These are phyloP conservation scores for Ephydatia muelleri DNA, from an alignment of 37 sponge, comb jelly and placozoan genomes.

Conservation along the genomic window DNA sequence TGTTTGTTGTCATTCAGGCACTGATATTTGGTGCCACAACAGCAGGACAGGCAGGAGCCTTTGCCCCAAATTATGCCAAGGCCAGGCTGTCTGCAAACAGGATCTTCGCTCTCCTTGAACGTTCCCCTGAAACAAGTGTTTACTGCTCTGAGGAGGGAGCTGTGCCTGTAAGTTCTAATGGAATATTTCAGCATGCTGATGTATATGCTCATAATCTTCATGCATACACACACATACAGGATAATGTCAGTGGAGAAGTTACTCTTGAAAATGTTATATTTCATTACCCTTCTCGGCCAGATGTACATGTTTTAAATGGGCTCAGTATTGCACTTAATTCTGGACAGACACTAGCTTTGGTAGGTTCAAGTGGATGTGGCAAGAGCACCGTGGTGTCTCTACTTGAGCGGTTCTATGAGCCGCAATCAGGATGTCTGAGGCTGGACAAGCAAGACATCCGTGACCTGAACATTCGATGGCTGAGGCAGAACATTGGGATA, in stretches of 20 bases:
- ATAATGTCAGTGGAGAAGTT: constrained; percentile 47
- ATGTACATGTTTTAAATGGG: constrained; percentile 52
- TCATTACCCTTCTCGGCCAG: constrained; percentile 74
- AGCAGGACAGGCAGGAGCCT: constrained; percentile 39
- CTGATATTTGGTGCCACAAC: constrained; percentile 41
- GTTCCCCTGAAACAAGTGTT: constrained; percentile 65
- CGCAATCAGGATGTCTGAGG: constrained; percentile 6
- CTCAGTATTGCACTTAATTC: constrained; percentile 51
- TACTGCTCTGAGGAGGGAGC: constrained; percentile 62
- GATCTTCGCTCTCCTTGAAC: constrained; percentile 31
- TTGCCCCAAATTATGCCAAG: constrained; percentile 52
- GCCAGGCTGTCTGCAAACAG: constrained; percentile 43
- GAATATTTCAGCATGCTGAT: background rate
- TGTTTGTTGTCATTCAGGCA: constrained; percentile 48
- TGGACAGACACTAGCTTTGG: constrained; percentile 91
- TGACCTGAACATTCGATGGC: constrained; percentile 67
- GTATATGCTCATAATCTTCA: background rate
- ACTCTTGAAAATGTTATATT: constrained; percentile 67
- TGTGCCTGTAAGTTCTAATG: constrained; percentile 28
- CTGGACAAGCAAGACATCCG: constrained; percentile 27
- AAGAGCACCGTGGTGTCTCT: constrained; percentile 94
- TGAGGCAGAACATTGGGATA: constrained; percentile 82
- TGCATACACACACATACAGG: constrained; percentile 21
- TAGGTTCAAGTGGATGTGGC: constrained; percentile 94
- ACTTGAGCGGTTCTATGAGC: constrained; percentile 81